phyloP scores from a whole-genome alignment of 92 coral and sea anemone genomes.

The Paragorgia papillata region DNA sequence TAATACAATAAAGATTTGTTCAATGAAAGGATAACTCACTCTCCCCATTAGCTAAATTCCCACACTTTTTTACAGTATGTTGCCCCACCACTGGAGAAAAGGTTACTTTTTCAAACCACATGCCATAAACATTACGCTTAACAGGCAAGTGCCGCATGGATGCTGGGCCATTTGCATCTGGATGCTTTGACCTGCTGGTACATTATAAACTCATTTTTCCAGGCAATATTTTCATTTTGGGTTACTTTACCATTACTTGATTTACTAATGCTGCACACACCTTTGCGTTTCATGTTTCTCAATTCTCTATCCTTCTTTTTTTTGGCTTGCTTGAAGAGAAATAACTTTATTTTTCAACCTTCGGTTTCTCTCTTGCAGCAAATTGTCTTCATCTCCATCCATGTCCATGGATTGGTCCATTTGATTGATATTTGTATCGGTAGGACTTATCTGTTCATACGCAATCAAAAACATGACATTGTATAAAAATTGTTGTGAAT shows the following conservation, averaged over 20 bases:
- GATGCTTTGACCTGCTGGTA: not conserved
- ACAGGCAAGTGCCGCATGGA: not conserved
- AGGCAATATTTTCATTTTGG: not conserved
- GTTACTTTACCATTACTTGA: not conserved
- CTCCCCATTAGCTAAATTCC: not conserved
- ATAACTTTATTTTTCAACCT: slow-evolving; percentile 21
- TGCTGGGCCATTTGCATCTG: not conserved
- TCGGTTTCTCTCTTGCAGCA: slow-evolving; percentile 1
- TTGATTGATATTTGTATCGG: too few species aligned
- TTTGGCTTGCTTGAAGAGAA: slow-evolving; percentile 7
- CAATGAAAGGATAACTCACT: too few species aligned
- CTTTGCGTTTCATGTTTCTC: slow-evolving; percentile 28
- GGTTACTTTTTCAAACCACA: not conserved
- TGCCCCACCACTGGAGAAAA: too few species aligned
- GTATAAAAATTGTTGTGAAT: not conserved
- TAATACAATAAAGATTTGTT: too few species aligned
- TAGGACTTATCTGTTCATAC: too few species aligned
- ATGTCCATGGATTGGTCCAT: not conserved
- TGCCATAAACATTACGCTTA: not conserved
- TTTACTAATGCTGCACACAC: not conserved
- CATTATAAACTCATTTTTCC: not conserved
- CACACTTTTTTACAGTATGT: too few species aligned
- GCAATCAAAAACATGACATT: too few species aligned
- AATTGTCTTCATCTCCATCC: not conserved
- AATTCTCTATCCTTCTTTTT: not conserved